A percentile compares a stretch with the other conserved stretches of the same genome.
Evolutionary conservation across 1,140 invertebrate species (phyloP).

Genomic region (Monomorium pharaonis): DNA sequence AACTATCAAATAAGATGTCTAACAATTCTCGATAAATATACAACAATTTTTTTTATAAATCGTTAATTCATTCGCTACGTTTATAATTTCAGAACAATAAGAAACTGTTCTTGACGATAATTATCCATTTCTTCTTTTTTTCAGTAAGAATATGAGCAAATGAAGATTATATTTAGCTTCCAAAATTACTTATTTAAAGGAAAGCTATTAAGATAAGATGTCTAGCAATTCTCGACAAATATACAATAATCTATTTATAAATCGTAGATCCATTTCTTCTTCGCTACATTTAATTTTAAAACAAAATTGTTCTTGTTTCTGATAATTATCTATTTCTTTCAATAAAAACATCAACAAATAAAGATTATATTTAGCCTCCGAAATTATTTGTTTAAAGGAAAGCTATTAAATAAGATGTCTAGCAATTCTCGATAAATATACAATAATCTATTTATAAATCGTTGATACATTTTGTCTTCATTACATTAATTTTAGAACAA

Average conservation of each 20-base stretch:
- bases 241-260: background rate
- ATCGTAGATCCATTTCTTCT: background rate
- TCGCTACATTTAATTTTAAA: background rate
- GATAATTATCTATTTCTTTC: too few relatives aligned
- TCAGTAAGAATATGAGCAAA: too few relatives aligned
- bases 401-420: background rate
- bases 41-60: too few relatives aligned
- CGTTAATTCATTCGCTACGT: too few relatives aligned
- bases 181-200: background rate
- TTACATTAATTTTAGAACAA: too few relatives aligned
- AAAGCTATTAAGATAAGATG: background rate
- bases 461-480: too few relatives aligned
- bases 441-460: background rate
- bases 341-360: too few relatives aligned
- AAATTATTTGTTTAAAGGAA: background rate
- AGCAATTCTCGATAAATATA: background rate
- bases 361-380: background rate
- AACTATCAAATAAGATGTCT: background rate
- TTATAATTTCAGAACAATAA: too few relatives aligned
- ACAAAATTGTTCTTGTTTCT: too few relatives aligned
- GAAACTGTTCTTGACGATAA: too few relatives aligned
- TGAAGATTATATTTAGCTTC: background rate
- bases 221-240: background rate
- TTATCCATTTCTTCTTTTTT: too few relatives aligned
- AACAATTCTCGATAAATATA: too few relatives aligned